phyloP scores from a whole-genome alignment of 2,797 vertebrate genomes.

The Gastrophryne carolinensis region DNA sequence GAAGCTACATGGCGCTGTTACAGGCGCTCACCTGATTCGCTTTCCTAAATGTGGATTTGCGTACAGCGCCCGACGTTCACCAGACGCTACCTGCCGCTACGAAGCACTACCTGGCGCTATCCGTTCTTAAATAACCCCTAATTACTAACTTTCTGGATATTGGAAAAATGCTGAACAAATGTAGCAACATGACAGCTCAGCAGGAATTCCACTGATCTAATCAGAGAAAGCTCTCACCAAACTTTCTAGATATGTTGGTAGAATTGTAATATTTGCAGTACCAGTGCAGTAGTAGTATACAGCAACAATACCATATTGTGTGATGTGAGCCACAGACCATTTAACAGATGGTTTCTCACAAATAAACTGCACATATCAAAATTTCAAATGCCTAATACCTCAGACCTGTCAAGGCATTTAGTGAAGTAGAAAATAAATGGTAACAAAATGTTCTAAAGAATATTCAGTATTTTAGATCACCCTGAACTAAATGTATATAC shows the following conservation, averaged over 20 bases:
- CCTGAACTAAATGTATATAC: not conserved
- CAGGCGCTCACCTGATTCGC: no score
- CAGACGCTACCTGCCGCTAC: no score
- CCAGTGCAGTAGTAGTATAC: not conserved
- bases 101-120: no score
- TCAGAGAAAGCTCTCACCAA: not conserved
- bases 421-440: not conserved
- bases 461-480: not conserved
- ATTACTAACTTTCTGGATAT: no score
- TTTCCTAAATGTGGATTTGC: no score
- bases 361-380: slow-evolving; percentile 15
- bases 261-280: not conserved
- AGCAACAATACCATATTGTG: slow-evolving; percentile 1
- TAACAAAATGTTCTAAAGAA: slow-evolving; percentile 5
- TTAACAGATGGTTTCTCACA: slow-evolving; percentile 5
- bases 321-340: slow-evolving; percentile 5
- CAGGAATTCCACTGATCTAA: not conserved
- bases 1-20: no score
- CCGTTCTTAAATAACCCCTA: no score
- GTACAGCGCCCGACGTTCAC: no score
- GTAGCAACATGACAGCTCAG: no score
- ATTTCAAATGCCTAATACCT: not conserved
- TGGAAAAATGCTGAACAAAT: no score
- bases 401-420: not conserved
- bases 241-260: not conserved